Base-by-base conservation (phyloP, 2,888 invertebrate genomes). In the Holacanthella duospinosa region DNA sequence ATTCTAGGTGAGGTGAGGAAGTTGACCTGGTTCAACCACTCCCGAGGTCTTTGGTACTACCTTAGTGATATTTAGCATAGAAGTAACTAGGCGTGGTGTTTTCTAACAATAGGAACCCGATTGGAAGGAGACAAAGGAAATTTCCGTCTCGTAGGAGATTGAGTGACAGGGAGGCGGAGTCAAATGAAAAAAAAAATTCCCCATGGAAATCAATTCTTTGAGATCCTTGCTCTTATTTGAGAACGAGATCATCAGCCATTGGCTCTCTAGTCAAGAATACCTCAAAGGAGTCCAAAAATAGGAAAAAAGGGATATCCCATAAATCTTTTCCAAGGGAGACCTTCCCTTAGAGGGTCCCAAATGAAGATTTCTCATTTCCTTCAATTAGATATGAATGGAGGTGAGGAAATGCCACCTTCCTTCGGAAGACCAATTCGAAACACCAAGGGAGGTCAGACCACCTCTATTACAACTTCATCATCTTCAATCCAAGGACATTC, bases 361-460 rank as follows among this genome's bases (percentile, higher is more conserved):
- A 21, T 48, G 55, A 55, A 55, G 19, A 55, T 29, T 26, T 55
- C 55, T 55, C 27, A 55, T 28, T 55, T 48, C n/a, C 19, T 16
- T 6, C 48, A 48, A 48, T 48, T 48, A 48, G 48, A 48, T 21
- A 48, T n/a, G 21, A 48, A 48, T 48, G 48, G 21, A 53, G 53
- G 58, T 26, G 25, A 28, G n/a, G 43, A 16, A 24, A 55, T 60
- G 59, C 58, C 44, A 62, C 54, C 59, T n/a, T n/a, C n/a, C n/a
- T 29, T 61, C 48, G 58, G 54, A 36, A 43, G 26, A 60, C 63
- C 66, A 65, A 70, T 72, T 71, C 62, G 72, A 66, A 68, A 64
- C 72, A 68, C 72, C 70, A 66, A 66, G 72, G 72, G 71, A 69
- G 72, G 72, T 72, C 69, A 72, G 68, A 65, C 64, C 53, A 57